Conservation (phyloP, 2,888 invertebrate genomes). For the Notodromas monacha region DNA sequence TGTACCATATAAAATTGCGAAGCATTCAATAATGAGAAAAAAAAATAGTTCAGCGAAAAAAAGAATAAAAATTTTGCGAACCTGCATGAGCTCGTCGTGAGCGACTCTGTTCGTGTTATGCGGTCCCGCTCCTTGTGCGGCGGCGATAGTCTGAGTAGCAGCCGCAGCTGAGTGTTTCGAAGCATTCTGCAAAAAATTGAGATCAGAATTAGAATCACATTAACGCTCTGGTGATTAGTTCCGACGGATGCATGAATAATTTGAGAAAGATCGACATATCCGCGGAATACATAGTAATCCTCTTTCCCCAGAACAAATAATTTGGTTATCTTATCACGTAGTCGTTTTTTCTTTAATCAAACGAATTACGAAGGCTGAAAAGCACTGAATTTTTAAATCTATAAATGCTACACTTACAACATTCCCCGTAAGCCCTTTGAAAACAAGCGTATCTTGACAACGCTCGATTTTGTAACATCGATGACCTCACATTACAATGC, state of each 20-base stretch:
- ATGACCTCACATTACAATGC: too few relatives aligned
- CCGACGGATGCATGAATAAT: neutral
- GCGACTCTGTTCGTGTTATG: conserved; percentile 32
- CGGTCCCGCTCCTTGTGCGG: conserved; percentile 43
- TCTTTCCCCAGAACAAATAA: too few relatives aligned
- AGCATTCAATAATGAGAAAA: conserved; percentile 5
- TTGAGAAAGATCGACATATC: neutral
- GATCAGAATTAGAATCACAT: conserved; percentile 4
- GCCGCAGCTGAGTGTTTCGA: conserved; percentile 56
- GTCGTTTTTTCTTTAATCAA: too few relatives aligned
- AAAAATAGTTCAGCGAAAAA: neutral
- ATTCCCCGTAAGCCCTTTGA: too few relatives aligned
- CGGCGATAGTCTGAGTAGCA: conserved; percentile 63
- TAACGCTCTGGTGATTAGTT: neutral
- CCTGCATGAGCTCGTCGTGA: conserved; percentile 38
- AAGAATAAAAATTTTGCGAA: conserved; percentile 21
- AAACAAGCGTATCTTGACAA: too few relatives aligned
- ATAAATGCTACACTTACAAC: too few relatives aligned
- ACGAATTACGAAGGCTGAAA: too few relatives aligned
- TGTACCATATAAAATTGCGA: conserved; percentile 8
- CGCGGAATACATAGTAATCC: too few relatives aligned
- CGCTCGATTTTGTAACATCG: too few relatives aligned
- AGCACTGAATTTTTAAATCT: too few relatives aligned
- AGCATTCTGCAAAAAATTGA: conserved; percentile 18
- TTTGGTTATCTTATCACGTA: too few relatives aligned